Base-by-base conservation (phyloP, 2,797 vertebrate species). In the Falco novaeseelandiae region DNA sequence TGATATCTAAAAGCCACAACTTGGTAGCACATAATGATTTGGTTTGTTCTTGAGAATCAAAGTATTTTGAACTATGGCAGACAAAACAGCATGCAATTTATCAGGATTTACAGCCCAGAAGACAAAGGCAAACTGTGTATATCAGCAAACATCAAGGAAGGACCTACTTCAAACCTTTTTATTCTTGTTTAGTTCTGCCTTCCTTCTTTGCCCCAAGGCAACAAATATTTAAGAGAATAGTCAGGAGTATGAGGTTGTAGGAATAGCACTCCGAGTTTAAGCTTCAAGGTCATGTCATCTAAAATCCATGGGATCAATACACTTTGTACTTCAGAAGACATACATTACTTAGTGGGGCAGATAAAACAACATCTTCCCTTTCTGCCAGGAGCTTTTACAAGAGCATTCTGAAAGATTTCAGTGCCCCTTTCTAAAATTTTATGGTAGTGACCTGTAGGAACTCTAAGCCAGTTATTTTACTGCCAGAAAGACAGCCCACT, bases 301-400 rank as follows among this genome's bases (percentile, higher is more conserved):
- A 96, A 96, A 96, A 95, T 89, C 77, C 78, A 93, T 46, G 36
- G 57, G 30, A 97, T 94, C 73, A 10, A 96, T 89, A 93, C 22
- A n/a, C 42, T 93, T 57, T 66, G 83, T 84, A 63, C 81, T 85
- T 85, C 51, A 80, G 66, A 40, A 73, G 55, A 62, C 3, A 83
- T 36, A 57, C 57, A 46, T 44, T 30, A 21, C 74, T 87, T 38
- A 63, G 63, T n/a, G 80, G 63, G 76, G 61, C 46, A 85, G 59
- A 73, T 71, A 94, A 92, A 84, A 91, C 61, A 76, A 48, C 38
- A 40, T 54, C 77, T 80, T 44, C 61, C 34, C 30, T 69, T 87
- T 83, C 81, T 85, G 36, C 66, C 62, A 54, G 42, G 21, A 92
- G 57, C 36, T 67, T 61, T 80, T 74, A 58, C 55, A 54, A 66